These are phyloP conservation scores for Pungitius pungitius DNA, from an alignment of 2,113 vertebrate species.

Conservation along the genomic window DNA sequence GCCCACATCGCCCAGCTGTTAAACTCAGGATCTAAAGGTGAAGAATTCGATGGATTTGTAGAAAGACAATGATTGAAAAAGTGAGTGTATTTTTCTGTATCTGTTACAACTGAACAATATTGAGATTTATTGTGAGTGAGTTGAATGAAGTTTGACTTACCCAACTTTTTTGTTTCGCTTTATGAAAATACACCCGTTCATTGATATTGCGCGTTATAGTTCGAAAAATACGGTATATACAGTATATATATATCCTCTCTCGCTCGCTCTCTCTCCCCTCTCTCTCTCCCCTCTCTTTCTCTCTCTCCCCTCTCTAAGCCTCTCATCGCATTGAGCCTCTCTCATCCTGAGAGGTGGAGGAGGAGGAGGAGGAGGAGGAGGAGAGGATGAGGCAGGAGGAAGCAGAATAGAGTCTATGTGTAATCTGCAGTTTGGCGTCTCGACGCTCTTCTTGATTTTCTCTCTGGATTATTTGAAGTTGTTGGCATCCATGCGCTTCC, in stretches of 20 bases:
- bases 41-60: no score
- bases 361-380: slow-evolving; percentile 38
- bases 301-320: slow-evolving; percentile 34
- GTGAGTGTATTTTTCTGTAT: no score
- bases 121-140: no score
- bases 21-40: no score
- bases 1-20: no score
- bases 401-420: neutral
- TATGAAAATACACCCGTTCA: no score
- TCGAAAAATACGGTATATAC: no score
- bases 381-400: neutral
- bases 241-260: slow-evolving; percentile 21
- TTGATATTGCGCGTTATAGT: no score
- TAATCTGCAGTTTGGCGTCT: neutral
- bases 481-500: slow-evolving; percentile 10
- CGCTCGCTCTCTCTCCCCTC: slow-evolving; percentile 19
- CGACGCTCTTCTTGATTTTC: slow-evolving; percentile 1
- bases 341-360: slow-evolving; percentile 46
- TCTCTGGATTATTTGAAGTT: slow-evolving; percentile 35
- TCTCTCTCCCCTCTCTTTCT: slow-evolving; percentile 20
- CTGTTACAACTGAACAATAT: no score
- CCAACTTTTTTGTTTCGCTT: no score
- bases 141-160: no score
- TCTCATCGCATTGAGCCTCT: slow-evolving; percentile 49
- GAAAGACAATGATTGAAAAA: no score